Evolutionary conservation across 2,797 vertebrate genomes (phyloP), one percentile per base, ranked within the genome.

Genomic region (Paguma larvata): DNA sequence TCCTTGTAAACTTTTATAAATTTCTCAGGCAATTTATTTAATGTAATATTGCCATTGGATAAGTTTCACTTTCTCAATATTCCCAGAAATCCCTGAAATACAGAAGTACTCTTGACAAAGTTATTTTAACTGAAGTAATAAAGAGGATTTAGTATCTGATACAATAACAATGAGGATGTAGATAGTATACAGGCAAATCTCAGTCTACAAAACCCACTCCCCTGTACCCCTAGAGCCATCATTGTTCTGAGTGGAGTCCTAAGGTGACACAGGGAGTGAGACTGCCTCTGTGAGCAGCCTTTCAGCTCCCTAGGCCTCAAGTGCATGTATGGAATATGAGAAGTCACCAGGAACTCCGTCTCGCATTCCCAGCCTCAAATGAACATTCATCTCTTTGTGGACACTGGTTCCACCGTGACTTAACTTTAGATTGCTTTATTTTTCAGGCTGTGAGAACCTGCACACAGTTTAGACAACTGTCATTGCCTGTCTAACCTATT

Each of bases 11-110:
- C 11, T 84, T 96, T 84, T 34, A 32, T 70, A 62, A 78, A 86
- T 95, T 56, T 87, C n/a, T 84, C 12, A 90, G 30, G n/a, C 65
- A 90, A 79, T 75, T 79, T 94, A 85, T 95, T 82, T 84, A 88
- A 72, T 63, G 67, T 11, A 79, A 46, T 83, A 56, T 73, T 82
- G 30, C 51, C 32, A 63, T 46, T 16, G 44, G n/a, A 63, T 65
- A 63, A 44, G 77, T 77, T 96, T 78, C 13, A 21, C 38, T 89
- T 95, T 89, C 32, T 3, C 41, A 68, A n/a, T 25, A 73, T 51
- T 48, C 67, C 38, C 38, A 83, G 46, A 23, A 91, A 51, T 68
- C 65, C 53, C 63, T 90, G 46, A 80, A 92, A 56, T 82, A 90
- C 11, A 73, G 84, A 95, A 91, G 16, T 21, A 88, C 10, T 92